Percentiles rank a stretch among this genome's conserved stretches.
Evolutionary conservation across 2,113 vertebrate genomes (phyloP).

Genomic region (Phalacrocorax pelagicus): DNA sequence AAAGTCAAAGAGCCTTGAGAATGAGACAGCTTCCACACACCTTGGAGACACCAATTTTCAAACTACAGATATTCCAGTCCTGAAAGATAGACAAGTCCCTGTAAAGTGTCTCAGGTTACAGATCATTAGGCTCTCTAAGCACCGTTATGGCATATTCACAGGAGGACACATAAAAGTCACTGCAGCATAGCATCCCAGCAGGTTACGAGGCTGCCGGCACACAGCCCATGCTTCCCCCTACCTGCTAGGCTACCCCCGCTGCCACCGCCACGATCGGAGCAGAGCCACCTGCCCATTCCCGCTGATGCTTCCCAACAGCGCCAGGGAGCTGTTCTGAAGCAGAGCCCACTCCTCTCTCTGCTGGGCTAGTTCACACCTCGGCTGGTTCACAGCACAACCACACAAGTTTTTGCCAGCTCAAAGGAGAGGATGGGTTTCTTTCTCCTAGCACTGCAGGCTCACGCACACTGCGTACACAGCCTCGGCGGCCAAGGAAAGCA

Average conservation of each 20-base stretch:
- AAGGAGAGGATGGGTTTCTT: neutral
- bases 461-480: rapidly evolving
- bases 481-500: neutral
- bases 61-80: neutral
- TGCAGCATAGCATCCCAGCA: neutral
- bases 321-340: neutral
- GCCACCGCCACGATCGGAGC: neutral
- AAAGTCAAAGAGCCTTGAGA: neutral
- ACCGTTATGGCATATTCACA: neutral
- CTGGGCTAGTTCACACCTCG: neutral
- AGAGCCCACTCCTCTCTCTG: neutral
- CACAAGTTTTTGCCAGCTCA: neutral
- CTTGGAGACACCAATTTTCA: neutral
- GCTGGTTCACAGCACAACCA: neutral
- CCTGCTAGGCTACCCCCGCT: too few relatives aligned
- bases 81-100: too few relatives aligned
- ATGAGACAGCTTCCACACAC: neutral
- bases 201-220: neutral
- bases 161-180: neutral
- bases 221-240: neutral
- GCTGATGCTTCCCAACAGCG: neutral
- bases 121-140: neutral
- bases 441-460: neutral
- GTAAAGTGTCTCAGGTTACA: neutral
- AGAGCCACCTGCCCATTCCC: neutral